A percentile compares a stretch with the other conserved stretches of the same genome.
Conservation (phyloP, 92 coral and sea anemone genomes). For the Parazoanthus atlanticus region DNA sequence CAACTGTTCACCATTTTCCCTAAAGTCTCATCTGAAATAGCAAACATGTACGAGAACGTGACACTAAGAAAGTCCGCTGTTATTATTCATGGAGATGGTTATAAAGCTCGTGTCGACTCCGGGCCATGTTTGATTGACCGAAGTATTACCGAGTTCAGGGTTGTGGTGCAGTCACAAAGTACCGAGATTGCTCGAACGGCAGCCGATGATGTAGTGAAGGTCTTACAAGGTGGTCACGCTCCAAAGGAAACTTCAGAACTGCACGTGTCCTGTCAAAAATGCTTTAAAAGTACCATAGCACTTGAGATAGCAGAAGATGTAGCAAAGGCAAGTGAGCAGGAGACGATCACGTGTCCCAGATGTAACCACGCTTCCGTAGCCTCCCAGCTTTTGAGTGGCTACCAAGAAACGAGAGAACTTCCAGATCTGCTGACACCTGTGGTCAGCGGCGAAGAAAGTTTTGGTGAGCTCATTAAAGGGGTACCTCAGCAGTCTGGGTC, state of each 20-base stretch:
- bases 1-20: conserved; percentile 55
- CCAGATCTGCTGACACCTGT: conserved; percentile 36
- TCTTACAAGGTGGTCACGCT: conserved; percentile 20
- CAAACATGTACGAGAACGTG: conserved; percentile 40
- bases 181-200: conserved; percentile 14
- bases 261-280: conserved; percentile 56
- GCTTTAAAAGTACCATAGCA: conserved; percentile 57
- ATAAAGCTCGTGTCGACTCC: conserved; percentile 59
- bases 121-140: conserved; percentile 70
- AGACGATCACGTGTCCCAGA: conserved; percentile 46
- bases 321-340: conserved; percentile 23
- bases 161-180: conserved; percentile 52
- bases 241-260: neutral
- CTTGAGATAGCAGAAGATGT: conserved; percentile 47
- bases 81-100: conserved; percentile 54
- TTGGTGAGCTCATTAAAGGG: conserved; percentile 6
- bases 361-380: conserved; percentile 48
- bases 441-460: neutral
- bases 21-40: conserved; percentile 40
- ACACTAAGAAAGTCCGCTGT: conserved; percentile 43
- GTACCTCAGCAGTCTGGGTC: too few relatives aligned
- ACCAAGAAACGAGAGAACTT: conserved; percentile 46
- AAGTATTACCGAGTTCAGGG: conserved; percentile 57
- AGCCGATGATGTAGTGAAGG: conserved; percentile 20
- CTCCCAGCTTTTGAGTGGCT: conserved; percentile 56